Base-by-base conservation (phyloP, 2,797 vertebrate species). In the Manis javanica region DNA sequence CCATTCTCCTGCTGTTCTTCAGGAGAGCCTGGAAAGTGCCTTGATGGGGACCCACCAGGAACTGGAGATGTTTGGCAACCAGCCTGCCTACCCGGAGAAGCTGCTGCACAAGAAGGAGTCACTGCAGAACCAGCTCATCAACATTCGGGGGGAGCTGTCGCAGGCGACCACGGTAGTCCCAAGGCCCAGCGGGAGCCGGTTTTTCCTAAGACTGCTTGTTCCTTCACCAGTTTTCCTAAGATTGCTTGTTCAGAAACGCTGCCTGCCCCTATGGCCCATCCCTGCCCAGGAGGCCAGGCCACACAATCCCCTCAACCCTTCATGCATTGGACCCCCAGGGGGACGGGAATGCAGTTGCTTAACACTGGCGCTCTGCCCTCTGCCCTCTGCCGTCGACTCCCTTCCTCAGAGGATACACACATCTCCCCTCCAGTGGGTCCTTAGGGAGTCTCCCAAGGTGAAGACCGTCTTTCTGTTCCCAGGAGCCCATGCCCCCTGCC, bases 121-220 rank as follows among this genome's bases (percentile, higher is more conserved):
- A 0, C 99, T 99, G 51, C 99, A 99, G 98, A 99, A 99, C 97
- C 99, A 99, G 97, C 99, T 99, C 82, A 99, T 99, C 98, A 99
- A 99, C 98, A 99, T 99, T 96, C 98, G 99, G 0, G 99, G 99
- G 96, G 99, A 99, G 97, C 99, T 99, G 39, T 99, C 99, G 0
- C 99, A 99, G 98, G 99, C 99, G 16, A 99, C 99, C 96, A 99
- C 99, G 98, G 99, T 99, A 99, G 98, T 59, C 2, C 0, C 46
- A 46, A 46, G 46, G 46, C 46, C 46, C 53, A 19, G 4, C 3
- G 0, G 0, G 61, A 37, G 59, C 49, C 55, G 90, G 55, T 64
- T 84, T 84, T 68, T 72, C 42, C 87, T 39, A 49, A 83, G 37
- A 82, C 46, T 74, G 42, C 51, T 21, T 15, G 4, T 46, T 34